phyloP scores from a whole-genome alignment of 1,140 invertebrate genomes.

The Drosophila orena region DNA sequence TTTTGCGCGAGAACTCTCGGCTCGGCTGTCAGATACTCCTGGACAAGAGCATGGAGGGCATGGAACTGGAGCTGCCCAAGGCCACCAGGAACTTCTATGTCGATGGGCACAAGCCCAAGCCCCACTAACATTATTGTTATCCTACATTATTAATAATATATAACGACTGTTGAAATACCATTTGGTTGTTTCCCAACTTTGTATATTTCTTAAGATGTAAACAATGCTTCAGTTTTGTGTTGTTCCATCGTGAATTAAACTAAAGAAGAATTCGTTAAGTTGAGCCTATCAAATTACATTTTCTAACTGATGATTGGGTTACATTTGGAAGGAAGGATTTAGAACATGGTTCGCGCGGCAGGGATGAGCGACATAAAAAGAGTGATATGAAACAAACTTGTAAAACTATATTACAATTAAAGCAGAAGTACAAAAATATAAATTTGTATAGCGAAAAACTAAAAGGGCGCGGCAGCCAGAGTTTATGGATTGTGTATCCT shows the following conservation, averaged over 20 bases:
- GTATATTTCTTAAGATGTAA: conserved; percentile 68
- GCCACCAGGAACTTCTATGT: conserved; percentile 99
- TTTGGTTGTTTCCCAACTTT: conserved; percentile 64
- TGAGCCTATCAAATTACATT: conserved; percentile 78
- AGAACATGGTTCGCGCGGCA: conserved; percentile 1
- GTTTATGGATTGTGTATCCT: conserved; percentile 6
- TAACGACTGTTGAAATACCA: conserved; percentile 41
- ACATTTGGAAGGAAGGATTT: conserved; percentile 30
- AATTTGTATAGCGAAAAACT: conserved; percentile 53
- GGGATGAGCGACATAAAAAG: conserved; percentile 48
- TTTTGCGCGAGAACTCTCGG: conserved; percentile 97
- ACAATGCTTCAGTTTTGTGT: conserved; percentile 60
- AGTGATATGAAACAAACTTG: conserved; percentile 61
- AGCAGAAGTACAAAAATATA: conserved; percentile 59
- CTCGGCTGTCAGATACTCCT: conserved; percentile 97
- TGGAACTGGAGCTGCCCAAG: conserved; percentile 93
- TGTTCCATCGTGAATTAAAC: conserved; percentile 70
- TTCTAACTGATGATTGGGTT: conserved; percentile 60
- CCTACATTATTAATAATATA: conserved; percentile 20
- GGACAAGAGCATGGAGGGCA: conserved; percentile 96
- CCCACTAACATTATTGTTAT: conserved; percentile 88
- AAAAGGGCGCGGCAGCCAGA: conserved; percentile 9
- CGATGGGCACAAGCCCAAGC: conserved; percentile 97
- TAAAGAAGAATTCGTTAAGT: conserved; percentile 75
- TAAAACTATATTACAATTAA: conserved; percentile 79